Base-by-base conservation (phyloP, 2,888 invertebrate species). In the Gandaritis pyraliata region DNA sequence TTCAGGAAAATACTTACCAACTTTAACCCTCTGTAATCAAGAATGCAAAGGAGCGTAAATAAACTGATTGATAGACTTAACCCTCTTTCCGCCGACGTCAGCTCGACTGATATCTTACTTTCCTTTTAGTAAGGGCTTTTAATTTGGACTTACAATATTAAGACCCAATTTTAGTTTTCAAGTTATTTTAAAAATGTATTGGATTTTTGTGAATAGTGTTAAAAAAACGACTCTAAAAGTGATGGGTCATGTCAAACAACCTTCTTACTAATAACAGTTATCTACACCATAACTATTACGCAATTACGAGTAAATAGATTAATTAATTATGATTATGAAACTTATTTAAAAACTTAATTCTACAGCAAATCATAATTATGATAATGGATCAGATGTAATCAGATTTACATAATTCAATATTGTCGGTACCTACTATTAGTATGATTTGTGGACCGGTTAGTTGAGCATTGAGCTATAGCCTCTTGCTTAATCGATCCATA, bases 11-110 rank as follows among this genome's bases (percentile, higher is more conserved):
- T 49, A 60, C 58, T 56, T 53, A 23, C 11, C 30, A 30, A 53
- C 48, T 57, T 60, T 54, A 47, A 16, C 30, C 62, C 55, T 48
- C 60, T 54, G 67, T 64, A 69, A 67, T 69, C 67, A 64, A 61
- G 65, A 58, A 69, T 65, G 58, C 69, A 69, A 59, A 70, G 64
- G 61, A 71, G 72, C 72, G 73, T 69, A 68, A 71, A 70, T 69
- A 73, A 75, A 73, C 75, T 77, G 76, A 77, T 79, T 79, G 79
- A 76, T 77, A 72, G 74, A 76, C 71, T 59, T 64, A 61, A 65
- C 62, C 65, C 64, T 61, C 61, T 36, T 58, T 36, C 38, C 41
- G 57, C 63, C 51, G 59, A 64, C 65, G 58, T 59, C 53, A 16
- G 41, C 36, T 52, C 36, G 48, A 47, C 36, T 55, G 58, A 61